Evolutionary conservation across 2,797 vertebrate species (phyloP), one percentile per base, ranked within the genome.

Genomic region (Tarsius wallacei): DNA sequence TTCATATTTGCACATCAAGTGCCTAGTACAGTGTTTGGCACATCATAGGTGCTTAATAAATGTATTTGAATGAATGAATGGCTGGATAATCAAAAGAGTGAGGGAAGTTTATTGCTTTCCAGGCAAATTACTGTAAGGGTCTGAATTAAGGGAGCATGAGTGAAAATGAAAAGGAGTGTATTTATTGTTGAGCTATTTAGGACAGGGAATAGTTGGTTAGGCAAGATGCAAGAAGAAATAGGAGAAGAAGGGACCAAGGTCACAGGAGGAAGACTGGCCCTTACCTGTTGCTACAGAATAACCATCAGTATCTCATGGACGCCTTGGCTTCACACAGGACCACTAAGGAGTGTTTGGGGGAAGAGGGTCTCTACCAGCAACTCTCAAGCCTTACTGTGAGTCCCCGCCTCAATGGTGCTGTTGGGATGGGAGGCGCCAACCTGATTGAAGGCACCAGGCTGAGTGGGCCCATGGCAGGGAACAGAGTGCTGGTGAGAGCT

Each of bases 91-190:
- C n/a, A 55, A 51, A 59, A 57, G 81, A 95, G 73, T 70, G 57
- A 83, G 49, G 33, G 78, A 51, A 78, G 26, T 47, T 71, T 90
- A 68, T 61, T 82, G 93, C 64, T 92, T 96, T 59, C 90, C 26
- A 61, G 68, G 76, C 5, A 90, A 94, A 94, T 83, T 59, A 91
- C 47, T 74, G 3, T 10, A 81, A 78, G 33, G 33, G 31, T 57
- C 70, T 64, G 91, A 85, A 70, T 47, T 53, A 51, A 88, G 68
- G 59, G 33, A 61, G 55, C 77, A 26, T 47, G 33, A 82, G 33
- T 49, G 36, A 42, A 70, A 59, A 71, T 19, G 36, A 86, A 91
- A 83, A 94, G 53, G 33, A 92, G 73, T 21, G 83, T 42, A 61
- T 36, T 71, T 68, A 53, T 10, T 19, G n/a, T 55, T 84, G 51